Evolutionary conservation across 2,113 vertebrate species (phyloP).

Genomic region (Pogonocichla stellata): DNA sequence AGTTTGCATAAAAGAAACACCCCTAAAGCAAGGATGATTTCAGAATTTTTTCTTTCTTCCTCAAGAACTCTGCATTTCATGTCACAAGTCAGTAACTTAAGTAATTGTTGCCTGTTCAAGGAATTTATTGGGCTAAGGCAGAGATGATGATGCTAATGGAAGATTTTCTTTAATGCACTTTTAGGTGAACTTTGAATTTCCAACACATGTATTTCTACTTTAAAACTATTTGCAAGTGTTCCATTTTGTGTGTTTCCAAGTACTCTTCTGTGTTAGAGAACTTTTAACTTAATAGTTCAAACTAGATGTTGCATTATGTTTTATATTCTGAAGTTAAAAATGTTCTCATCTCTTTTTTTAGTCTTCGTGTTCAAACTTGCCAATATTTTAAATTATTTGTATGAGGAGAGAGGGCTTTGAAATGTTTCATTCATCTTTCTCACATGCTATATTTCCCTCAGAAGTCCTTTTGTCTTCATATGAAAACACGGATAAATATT

Average conservation of each 20-base stretch:
- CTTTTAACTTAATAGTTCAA: not conserved
- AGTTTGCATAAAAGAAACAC: not conserved
- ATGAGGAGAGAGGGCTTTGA: not conserved
- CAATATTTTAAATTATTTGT: not conserved
- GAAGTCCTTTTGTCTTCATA: not conserved
- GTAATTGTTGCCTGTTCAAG: not conserved
- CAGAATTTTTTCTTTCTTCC: not conserved
- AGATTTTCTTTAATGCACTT: not conserved
- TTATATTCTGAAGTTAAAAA: not conserved
- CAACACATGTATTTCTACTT: not conserved
- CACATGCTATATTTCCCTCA: not conserved
- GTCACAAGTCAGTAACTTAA: not conserved
- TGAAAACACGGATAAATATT: not conserved
- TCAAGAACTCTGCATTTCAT: not conserved
- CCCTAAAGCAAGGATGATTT: not conserved
- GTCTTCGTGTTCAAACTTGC: not conserved
- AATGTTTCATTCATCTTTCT: not conserved
- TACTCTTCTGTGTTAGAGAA: not conserved
- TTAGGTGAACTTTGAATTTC: not conserved
- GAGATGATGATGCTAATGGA: not conserved
- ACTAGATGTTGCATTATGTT: not conserved
- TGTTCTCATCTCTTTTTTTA: not conserved
- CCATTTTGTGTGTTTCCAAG: not conserved
- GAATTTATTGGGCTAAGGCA: not conserved
- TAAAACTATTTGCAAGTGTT: not conserved